phyloP scores from a whole-genome alignment of 2,888 invertebrate genomes.

The Cosmia pyralina region DNA sequence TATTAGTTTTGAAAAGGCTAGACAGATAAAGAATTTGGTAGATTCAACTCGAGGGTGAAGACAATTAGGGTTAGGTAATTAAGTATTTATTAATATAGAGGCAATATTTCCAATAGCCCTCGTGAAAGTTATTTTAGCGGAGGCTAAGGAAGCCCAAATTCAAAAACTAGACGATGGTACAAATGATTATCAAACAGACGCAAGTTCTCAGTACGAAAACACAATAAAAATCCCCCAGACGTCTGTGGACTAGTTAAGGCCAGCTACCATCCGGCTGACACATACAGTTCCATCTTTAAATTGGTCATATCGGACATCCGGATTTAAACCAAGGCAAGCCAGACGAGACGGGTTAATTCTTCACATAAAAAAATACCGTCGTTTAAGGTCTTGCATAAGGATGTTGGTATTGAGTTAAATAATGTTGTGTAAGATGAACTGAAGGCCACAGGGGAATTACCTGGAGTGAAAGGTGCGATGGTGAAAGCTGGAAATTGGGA shows the following conservation, averaged over 20 bases:
- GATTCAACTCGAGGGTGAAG: background rate
- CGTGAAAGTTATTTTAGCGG: background rate
- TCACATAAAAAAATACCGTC: constrained; percentile 33
- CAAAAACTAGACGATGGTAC: background rate
- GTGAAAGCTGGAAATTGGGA: constrained; percentile 44
- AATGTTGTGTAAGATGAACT: constrained; percentile 41
- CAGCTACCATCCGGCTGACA: constrained; percentile 40
- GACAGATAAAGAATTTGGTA: background rate
- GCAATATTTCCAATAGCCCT: background rate
- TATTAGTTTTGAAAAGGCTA: background rate
- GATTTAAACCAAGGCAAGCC: constrained; percentile 49
- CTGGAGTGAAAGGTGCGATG: constrained; percentile 48
- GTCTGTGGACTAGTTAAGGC: constrained; percentile 24
- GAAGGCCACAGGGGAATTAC: constrained; percentile 44
- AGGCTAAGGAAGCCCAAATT: background rate
- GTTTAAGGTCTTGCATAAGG: constrained; percentile 32
- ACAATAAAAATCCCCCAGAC: constrained; percentile 24
- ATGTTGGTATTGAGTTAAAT: background rate
- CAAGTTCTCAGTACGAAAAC: background rate
- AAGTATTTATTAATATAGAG: background rate
- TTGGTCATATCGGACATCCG: constrained; percentile 53
- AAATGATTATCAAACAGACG: background rate
- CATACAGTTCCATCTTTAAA: constrained; percentile 49
- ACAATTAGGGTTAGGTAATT: background rate
- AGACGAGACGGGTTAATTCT: constrained; percentile 37